These are phyloP conservation scores for Hystrix cristata DNA, from an alignment of 2,113 vertebrate species.

Conservation along the genomic window DNA sequence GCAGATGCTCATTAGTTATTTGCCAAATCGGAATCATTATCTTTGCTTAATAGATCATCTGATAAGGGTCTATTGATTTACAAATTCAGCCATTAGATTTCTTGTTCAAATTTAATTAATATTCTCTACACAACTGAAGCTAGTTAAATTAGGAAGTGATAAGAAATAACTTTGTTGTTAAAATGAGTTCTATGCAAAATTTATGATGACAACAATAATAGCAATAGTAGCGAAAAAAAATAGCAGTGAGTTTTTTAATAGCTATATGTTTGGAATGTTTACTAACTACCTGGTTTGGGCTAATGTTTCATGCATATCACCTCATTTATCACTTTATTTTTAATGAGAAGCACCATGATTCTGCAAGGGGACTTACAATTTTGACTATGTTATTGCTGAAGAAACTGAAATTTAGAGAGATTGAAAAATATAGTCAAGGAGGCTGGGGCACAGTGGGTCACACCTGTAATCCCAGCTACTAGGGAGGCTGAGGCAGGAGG, in stretches of 20 bases:
- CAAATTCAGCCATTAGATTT: background rate
- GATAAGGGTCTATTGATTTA: background rate
- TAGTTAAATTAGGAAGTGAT: background rate
- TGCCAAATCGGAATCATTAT: background rate
- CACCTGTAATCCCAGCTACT: background rate
- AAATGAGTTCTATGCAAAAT: background rate
- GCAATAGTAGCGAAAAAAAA: background rate
- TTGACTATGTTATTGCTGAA: background rate
- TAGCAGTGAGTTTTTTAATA: background rate
- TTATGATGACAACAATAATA: background rate
- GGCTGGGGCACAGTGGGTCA: background rate
- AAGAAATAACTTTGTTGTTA: background rate
- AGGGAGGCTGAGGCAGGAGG: background rate
- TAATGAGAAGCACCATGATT: background rate
- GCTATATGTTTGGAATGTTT: background rate
- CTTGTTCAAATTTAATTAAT: constrained; percentile 3
- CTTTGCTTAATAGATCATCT: background rate
- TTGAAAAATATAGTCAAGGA: background rate
- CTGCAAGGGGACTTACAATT: background rate
- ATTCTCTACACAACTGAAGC: background rate
- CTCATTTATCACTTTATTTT: background rate
- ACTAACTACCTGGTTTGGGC: background rate
- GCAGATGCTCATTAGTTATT: background rate
- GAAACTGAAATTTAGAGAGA: background rate
- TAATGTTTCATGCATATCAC: background rate